Evolutionary conservation across 2,888 invertebrate genomes (phyloP).

Genomic region (Tanytarsus gracilentus): DNA sequence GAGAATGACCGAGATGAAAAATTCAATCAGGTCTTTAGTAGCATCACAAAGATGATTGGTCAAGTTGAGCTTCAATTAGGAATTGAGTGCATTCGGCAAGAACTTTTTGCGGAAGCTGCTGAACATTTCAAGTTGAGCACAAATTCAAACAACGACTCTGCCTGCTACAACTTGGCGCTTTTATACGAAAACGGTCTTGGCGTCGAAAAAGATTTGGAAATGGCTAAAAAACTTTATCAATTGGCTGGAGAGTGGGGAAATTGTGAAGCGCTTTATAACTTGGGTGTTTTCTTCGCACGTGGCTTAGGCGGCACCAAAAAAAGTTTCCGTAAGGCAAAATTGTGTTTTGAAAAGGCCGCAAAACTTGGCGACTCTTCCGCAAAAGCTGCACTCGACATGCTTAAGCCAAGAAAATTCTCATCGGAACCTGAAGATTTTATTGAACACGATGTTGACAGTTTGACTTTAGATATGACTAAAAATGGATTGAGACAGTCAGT

Average conservation of each 20-base stretch:
- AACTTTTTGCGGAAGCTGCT: conserved; percentile 49
- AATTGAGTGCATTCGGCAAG: conserved; percentile 50
- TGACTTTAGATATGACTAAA: too few relatives aligned
- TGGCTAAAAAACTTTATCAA: conserved; percentile 56
- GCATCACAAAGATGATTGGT: conserved; percentile 48
- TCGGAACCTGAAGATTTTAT: too few relatives aligned
- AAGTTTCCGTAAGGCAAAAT: conserved; percentile 46
- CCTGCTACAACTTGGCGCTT: conserved; percentile 58
- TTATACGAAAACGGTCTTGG: conserved; percentile 62
- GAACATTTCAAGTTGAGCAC: conserved; percentile 50
- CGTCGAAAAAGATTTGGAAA: conserved; percentile 49
- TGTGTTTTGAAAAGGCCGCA: conserved; percentile 50
- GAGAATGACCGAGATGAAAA: too few relatives aligned
- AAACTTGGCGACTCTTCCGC: conserved; percentile 51
- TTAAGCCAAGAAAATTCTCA: too few relatives aligned
- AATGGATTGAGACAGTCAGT: too few relatives aligned
- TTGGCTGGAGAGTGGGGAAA: conserved; percentile 56
- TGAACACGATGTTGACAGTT: too few relatives aligned
- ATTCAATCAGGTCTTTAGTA: conserved; percentile 40
- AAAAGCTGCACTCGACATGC: conserved; percentile 43
- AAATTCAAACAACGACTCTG: conserved; percentile 50
- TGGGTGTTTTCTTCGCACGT: conserved; percentile 58
- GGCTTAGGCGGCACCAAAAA: conserved; percentile 51
- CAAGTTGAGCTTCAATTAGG: conserved; percentile 54
- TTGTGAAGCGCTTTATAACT: conserved; percentile 57